Conservation (phyloP, 2,888 invertebrate species). For the Camptogramma bilineatum region DNA sequence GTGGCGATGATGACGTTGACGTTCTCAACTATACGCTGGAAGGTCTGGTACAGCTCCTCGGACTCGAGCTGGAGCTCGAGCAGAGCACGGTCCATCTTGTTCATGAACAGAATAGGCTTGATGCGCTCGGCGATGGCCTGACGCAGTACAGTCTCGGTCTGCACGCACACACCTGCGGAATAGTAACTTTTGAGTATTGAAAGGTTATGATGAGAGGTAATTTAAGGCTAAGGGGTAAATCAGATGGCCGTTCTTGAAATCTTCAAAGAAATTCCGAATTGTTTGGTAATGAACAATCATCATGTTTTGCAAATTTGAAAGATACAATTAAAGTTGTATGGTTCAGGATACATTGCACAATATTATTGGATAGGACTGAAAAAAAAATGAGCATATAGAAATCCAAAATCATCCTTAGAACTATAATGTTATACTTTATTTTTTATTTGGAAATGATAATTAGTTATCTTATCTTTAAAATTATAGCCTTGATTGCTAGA, state of each 20-base stretch:
- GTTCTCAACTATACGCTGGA: constrained; percentile 99
- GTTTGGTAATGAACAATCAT: constrained; percentile 35
- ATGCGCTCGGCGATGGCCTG: constrained; percentile 99
- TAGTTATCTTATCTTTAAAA: no score
- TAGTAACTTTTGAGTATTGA: neutral
- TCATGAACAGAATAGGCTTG: constrained; percentile 99
- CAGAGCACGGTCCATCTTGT: constrained; percentile 99
- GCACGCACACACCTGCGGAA: constrained; percentile 97
- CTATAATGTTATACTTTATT: no score
- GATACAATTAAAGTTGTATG: neutral
- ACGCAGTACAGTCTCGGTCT: constrained; percentile 99
- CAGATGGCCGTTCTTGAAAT: constrained; percentile 36
- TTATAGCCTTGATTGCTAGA: no score
- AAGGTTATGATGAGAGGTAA: neutral
- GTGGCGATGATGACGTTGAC: constrained; percentile 99
- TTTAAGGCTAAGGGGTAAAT: neutral
- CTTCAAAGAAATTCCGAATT: constrained; percentile 33
- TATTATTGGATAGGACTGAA: no score
- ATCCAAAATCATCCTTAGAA: no score
- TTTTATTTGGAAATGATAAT: no score
- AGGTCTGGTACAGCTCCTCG: constrained; percentile 99
- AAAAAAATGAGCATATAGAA: no score
- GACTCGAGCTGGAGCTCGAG: constrained; percentile 98
- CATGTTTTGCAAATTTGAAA: constrained; percentile 9
- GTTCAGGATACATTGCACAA: no score